These are phyloP conservation scores for Dendrocincla tyrannina DNA, from an alignment of 2,797 vertebrate genomes.

Conservation along the genomic window DNA sequence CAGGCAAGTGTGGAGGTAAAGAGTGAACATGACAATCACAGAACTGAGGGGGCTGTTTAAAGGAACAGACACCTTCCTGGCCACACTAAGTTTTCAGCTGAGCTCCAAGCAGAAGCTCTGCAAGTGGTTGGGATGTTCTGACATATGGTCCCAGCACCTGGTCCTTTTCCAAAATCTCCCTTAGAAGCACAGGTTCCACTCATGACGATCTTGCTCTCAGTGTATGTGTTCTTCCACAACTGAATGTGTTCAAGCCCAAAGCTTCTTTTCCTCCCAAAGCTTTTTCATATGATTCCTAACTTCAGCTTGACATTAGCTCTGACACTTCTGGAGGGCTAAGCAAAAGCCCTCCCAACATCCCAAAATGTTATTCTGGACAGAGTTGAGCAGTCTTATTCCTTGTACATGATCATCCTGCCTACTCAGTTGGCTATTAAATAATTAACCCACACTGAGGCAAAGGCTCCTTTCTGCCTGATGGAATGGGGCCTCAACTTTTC, in stretches of 20 bases:
- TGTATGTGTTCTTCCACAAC: background rate
- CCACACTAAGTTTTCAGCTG: background rate
- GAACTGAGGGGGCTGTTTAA: background rate
- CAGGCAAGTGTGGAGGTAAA: background rate
- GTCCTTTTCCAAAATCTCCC: background rate
- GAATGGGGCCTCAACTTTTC: background rate
- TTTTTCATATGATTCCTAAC: fast-evolving
- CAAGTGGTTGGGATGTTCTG: background rate
- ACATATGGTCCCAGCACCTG: background rate
- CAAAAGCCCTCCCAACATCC: background rate
- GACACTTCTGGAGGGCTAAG: background rate
- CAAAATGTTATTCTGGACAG: background rate
- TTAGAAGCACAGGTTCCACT: background rate
- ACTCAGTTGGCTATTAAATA: background rate
- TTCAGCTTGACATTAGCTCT: background rate
- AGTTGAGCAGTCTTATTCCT: background rate
- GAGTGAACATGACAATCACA: background rate
- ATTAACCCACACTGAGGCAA: conserved; percentile 14
- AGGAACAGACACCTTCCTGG: background rate
- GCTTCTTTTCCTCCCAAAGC: background rate
- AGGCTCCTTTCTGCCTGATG: background rate
- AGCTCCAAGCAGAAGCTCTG: background rate
- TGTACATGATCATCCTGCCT: background rate
- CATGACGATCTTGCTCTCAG: background rate
- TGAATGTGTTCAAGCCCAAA: background rate